Conservation (phyloP, 1,140 invertebrate genomes). For the Drosophila sp. region DNA sequence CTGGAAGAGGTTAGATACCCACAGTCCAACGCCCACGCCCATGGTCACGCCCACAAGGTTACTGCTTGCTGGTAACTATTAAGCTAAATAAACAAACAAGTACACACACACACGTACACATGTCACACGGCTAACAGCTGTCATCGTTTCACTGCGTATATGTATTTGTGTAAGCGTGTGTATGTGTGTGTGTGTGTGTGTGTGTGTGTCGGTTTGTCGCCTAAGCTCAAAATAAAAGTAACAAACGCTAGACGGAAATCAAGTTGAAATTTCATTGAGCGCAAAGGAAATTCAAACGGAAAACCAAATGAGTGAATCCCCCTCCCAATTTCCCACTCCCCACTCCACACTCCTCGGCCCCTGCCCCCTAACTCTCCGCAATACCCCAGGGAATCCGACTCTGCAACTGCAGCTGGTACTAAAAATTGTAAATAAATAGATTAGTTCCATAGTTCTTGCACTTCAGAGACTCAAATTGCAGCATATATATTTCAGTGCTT, state of each 20-base stretch:
- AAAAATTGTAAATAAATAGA: conserved; percentile 55
- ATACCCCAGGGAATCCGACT: neutral
- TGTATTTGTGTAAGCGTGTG: conserved; percentile 4
- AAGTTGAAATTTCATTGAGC: conserved; percentile 81
- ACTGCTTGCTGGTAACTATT: conserved; percentile 60
- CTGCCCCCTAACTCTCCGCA: neutral
- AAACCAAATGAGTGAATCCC: conserved; percentile 73
- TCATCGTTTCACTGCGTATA: conserved; percentile 29
- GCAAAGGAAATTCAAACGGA: conserved; percentile 82
- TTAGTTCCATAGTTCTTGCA: conserved; percentile 30
- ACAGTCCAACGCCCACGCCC: conserved; percentile 24
- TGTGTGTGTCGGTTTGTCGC: conserved; percentile 30
- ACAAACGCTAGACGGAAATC: conserved; percentile 79
- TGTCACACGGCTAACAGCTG: conserved; percentile 47
- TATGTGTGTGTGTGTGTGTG: conserved; percentile 10
- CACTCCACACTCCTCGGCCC: no score
- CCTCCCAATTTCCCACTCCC: no score
- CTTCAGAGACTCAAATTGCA: conserved; percentile 24
- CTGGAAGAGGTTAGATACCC: conserved; percentile 43
- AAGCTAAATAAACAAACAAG: conserved; percentile 77
- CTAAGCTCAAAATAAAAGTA: conserved; percentile 73
- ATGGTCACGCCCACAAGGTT: conserved; percentile 10
- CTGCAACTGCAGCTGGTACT: conserved; percentile 9
- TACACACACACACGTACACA: conserved; percentile 14
- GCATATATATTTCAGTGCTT: conserved; percentile 14